These are phyloP conservation scores for Tyrophagus putrescentiae DNA, from an alignment of 1,140 invertebrate genomes.

Conservation along the genomic window DNA sequence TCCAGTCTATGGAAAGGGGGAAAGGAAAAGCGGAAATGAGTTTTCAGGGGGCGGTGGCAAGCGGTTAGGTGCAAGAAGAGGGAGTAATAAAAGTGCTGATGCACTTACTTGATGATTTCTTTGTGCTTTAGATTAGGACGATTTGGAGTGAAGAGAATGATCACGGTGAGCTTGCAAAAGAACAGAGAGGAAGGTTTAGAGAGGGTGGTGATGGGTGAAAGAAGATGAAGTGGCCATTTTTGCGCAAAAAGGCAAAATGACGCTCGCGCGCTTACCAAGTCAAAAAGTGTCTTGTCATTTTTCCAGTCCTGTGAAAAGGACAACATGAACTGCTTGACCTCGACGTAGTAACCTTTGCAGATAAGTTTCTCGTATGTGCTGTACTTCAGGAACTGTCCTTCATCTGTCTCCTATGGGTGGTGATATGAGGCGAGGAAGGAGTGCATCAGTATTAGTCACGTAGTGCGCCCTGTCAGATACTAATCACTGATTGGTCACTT, in stretches of 20 bases:
- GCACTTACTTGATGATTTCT: conserved; percentile 6
- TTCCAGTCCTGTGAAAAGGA: neutral
- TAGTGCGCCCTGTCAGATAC: no score
- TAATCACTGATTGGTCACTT: neutral
- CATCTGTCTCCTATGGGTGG: neutral
- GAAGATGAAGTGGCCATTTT: no score
- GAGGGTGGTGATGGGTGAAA: neutral
- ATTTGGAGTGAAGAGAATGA: neutral
- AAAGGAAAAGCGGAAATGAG: neutral
- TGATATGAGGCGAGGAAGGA: neutral
- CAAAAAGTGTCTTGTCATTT: neutral
- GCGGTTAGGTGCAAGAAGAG: no score
- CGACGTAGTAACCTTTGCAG: neutral
- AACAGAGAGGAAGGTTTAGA: neutral
- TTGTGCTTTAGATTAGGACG: neutral
- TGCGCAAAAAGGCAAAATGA: no score
- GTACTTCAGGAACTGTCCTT: neutral
- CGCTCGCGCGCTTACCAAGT: no score
- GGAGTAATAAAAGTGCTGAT: neutral
- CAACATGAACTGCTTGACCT: neutral
- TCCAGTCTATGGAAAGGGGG: neutral
- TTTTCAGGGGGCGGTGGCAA: no score
- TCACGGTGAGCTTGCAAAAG: neutral
- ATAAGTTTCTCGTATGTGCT: neutral
- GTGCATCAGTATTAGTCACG: no score